Evolutionary conservation across 2,888 invertebrate genomes (phyloP), one percentile per base, ranked within the genome.

Genomic region (Anoplius nigerrimus): DNA sequence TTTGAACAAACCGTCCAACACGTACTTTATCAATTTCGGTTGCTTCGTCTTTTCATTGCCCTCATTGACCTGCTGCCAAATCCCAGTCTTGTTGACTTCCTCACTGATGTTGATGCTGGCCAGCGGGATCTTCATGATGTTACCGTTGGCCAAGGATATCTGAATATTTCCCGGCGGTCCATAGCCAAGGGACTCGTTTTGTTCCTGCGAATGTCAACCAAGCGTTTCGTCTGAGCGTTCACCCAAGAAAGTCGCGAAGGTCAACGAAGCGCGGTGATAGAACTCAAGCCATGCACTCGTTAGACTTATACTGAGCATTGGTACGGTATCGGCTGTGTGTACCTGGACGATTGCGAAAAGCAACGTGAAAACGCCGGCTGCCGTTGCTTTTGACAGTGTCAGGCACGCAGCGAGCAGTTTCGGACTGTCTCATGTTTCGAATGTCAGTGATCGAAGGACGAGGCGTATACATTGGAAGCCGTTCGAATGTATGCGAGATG

Each of bases 21-120:
- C 86, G 68, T 82, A 88, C 88, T 86, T 87, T 62, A 84, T 86
- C 59, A 82, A 61, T 65, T 87, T 87, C 2, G 74, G 62, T 54
- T 84, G 82, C 58, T 86, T 87, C 57, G 90, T 90, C 75, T 90
- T 90, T 69, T 90, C 90, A 84, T 92, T 93, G 72, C 91, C 91
- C 82, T 93, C 93, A 87, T 95, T 96, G 15, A 96, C 94, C 89
- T 96, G 95, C 85, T 96, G 95, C 98, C 98, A 98, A 84, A 98
- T 95, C 42, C 97, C 95, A 27, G 95, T 95, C 88, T 96, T 96
- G 86, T 97, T 95, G 65, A 98, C 95, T 89, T 98, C 98, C 88
- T 98, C 97, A 5, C 97, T 94, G 85, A 98, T 95, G 87, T 97
- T 97, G 80, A 97, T 95, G 43, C 95, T 94, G 43, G 94, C 92